A percentile compares a stretch with the other conserved stretches of the same genome.
These are phyloP conservation scores for Drosophila sucinea DNA, from an alignment of 1,140 invertebrate species.

Conservation along the genomic window DNA sequence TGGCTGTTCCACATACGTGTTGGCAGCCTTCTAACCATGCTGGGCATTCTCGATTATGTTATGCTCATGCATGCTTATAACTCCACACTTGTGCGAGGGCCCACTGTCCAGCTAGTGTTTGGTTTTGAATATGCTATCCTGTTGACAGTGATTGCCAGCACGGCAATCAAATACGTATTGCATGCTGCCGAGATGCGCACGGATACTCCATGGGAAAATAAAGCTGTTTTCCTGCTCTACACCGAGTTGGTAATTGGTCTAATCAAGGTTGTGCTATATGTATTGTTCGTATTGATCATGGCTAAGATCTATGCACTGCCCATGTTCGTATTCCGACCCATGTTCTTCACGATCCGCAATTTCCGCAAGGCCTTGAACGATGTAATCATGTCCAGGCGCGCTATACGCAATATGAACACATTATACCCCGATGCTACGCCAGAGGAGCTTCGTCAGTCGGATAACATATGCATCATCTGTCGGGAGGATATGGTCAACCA, in stretches of 20 bases:
- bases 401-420: conserved; percentile 99
- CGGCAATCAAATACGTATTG: conserved; percentile 96
- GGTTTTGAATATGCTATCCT: conserved; percentile 99
- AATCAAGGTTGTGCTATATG: conserved; percentile 95
- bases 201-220: conserved; percentile 99
- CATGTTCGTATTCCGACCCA: conserved; percentile 98
- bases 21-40: conserved; percentile 90
- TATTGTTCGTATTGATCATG: conserved; percentile 98
- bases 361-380: conserved; percentile 99
- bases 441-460: conserved; percentile 96
- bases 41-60: conserved; percentile 93
- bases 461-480: conserved; percentile 99
- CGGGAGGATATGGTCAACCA: conserved; percentile 87
- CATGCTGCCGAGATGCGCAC: conserved; percentile 97
- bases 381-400: conserved; percentile 97
- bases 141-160: conserved; percentile 96
- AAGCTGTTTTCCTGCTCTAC: conserved; percentile 98
- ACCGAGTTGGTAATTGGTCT: conserved; percentile 97
- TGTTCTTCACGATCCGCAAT: conserved; percentile 98
- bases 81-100: conserved; percentile 96
- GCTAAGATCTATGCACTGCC: conserved; percentile 98
- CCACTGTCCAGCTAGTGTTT: conserved; percentile 99
- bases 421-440: conserved; percentile 97
- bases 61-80: conserved; percentile 98
- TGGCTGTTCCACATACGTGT: conserved; percentile 97